phyloP scores from a whole-genome alignment of 2,113 vertebrate genomes.

The Plecotus auritus region DNA sequence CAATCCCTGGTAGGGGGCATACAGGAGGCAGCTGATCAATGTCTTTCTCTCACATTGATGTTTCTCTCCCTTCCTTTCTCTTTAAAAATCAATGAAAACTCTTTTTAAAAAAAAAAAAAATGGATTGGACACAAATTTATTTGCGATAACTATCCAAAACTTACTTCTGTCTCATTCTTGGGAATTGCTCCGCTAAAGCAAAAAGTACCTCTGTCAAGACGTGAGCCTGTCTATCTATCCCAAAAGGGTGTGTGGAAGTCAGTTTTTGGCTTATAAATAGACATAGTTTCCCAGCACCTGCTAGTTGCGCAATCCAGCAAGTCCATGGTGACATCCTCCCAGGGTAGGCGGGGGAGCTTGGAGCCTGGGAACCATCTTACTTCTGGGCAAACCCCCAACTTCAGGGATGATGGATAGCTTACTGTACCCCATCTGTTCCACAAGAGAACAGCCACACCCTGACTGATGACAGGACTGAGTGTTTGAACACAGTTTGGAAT shows the following conservation, averaged over 20 bases:
- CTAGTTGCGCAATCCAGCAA: not conserved
- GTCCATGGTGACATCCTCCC: not conserved
- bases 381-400: not conserved
- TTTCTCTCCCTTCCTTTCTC: not conserved
- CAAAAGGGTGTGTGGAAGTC: not conserved
- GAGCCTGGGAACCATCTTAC: not conserved
- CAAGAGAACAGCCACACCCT: not conserved
- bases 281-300: not conserved
- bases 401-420: not conserved
- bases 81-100: not conserved
- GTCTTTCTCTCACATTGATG: not conserved
- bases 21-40: not conserved
- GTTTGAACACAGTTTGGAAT: slow-evolving; percentile 1
- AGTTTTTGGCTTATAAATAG: not conserved
- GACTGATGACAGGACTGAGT: not conserved
- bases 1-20: not conserved
- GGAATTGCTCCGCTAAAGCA: not conserved
- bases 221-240: not conserved
- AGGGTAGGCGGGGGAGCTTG: not conserved
- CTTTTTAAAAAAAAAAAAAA: not conserved
- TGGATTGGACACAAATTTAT: not conserved
- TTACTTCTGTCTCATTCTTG: not conserved
- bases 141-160: not conserved
- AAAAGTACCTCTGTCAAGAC: not conserved
- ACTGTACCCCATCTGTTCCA: not conserved